Conservation (phyloP, 30 jellyfish, hydroid and myxozoan genomes). For the Mastigias papua region DNA sequence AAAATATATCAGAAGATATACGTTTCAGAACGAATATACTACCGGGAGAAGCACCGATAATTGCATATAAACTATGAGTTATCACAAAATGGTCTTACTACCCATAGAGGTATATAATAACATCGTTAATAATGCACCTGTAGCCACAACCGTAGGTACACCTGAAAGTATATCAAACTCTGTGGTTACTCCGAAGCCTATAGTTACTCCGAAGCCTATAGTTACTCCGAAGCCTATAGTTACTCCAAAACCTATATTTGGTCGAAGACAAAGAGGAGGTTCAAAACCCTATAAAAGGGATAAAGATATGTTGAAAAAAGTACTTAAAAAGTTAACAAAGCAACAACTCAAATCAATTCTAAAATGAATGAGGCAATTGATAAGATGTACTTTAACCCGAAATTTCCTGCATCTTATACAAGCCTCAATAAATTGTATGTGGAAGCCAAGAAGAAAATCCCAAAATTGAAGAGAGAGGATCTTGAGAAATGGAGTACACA, state of each 20-base stretch:
- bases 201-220: too few species aligned
- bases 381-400: neutral
- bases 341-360: too few species aligned
- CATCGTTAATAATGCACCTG: too few species aligned
- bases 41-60: slow-evolving; percentile 31
- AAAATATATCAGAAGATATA: slow-evolving; percentile 15
- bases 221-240: too few species aligned
- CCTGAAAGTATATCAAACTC: too few species aligned
- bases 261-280: too few species aligned
- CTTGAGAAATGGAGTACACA: neutral
- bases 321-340: too few species aligned
- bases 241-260: too few species aligned
- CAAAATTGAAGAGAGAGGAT: neutral
- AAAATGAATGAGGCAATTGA: neutral
- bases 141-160: too few species aligned
- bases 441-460: neutral
- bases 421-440: neutral
- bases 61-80: neutral
- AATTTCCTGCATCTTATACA: neutral
- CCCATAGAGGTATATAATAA: neutral
- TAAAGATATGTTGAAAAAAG: too few species aligned
- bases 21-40: slow-evolving; percentile 29
- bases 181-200: too few species aligned
- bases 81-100: neutral
- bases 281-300: too few species aligned